These are phyloP conservation scores for Copidosoma aretas DNA, from an alignment of 2,888 invertebrate genomes.

Conservation along the genomic window DNA sequence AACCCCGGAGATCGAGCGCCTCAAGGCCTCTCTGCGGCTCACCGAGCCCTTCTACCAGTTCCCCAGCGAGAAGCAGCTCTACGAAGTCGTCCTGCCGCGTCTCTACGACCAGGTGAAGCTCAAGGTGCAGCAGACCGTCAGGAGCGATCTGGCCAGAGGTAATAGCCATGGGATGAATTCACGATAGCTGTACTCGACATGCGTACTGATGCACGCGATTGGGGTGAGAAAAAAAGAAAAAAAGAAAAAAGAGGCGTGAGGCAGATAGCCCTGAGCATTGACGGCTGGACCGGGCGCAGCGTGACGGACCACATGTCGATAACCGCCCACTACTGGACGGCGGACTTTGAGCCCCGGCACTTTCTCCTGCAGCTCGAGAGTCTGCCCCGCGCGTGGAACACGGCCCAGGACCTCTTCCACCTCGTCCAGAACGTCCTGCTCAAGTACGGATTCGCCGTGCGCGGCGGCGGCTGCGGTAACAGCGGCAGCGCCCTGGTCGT, in stretches of 20 bases:
- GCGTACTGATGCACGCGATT: too few relatives aligned
- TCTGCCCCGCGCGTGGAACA: slow-evolving; percentile 38
- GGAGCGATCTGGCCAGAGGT: slow-evolving; percentile 37
- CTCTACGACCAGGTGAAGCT: slow-evolving; percentile 39
- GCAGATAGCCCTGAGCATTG: slow-evolving; percentile 36
- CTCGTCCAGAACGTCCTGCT: slow-evolving; percentile 38
- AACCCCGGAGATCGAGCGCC: slow-evolving; percentile 24
- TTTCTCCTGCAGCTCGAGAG: slow-evolving; percentile 38
- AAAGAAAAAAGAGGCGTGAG: slow-evolving; percentile 25
- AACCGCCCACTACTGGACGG: slow-evolving; percentile 39
- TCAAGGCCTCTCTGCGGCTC: slow-evolving; percentile 25
- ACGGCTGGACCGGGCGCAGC: slow-evolving; percentile 39
- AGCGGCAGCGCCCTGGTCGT: slow-evolving; percentile 24
- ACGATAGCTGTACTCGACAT: neutral
- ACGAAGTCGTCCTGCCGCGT: slow-evolving; percentile 37
- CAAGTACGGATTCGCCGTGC: slow-evolving; percentile 30
- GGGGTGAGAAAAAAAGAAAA: neutral
- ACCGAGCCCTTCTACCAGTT: slow-evolving; percentile 37
- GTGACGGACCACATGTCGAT: slow-evolving; percentile 38
- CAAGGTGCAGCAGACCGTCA: slow-evolving; percentile 28
- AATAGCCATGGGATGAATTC: neutral
- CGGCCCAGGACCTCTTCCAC: slow-evolving; percentile 38
- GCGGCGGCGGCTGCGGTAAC: too few relatives aligned
- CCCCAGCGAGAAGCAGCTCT: slow-evolving; percentile 36
- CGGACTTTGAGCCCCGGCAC: slow-evolving; percentile 33